Base-by-base conservation (phyloP, 2,888 invertebrate species). In the Rhagium mordax region DNA sequence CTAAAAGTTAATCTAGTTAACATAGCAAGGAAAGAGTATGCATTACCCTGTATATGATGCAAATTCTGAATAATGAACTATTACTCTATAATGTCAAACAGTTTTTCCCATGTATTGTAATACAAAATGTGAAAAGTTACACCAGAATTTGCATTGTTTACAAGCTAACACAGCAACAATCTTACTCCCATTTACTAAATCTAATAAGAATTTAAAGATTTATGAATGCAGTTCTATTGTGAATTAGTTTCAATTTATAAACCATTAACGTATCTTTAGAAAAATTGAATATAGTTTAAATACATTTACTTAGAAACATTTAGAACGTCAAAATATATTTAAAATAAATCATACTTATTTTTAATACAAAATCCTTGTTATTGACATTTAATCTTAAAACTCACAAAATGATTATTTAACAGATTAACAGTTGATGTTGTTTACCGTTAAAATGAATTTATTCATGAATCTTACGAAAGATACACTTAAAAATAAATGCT, bases 41-140 rank as follows among this genome's bases (percentile, higher is more conserved):
- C n/a, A 24, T 20, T 24, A 62, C 47, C 62, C 21, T 62, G 62
- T 62, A 21, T 62, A 20, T 62, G 62, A 62, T 41, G 62, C 48
- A 62, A 62, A 62, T 62, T 47, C 20, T 18, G 48, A 62, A 57
- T 13, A 57, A 57, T 24, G 21, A 24, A 21, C 15, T 57, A 41
- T 41, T 41, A 41, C 41, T 41, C 15, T 27, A 57, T 24, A 57
- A 15, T 57, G 55, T 57, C 55, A 57, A 57, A 27, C 27, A n/a
- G 15, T 41, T 48, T 47, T 62, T 62, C 62, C 41, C 62, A 62
- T 15, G 24, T 47, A 29, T 24, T 62, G 62, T 48, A 48, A 62
- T 48, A 20, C 15, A n/a, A 24, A 62, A 62, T 20, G 62, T 48
- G 62, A 62, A 62, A 62, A 62, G 62, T 62, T 62, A 48, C 62